phyloP scores from a whole-genome alignment of 2,113 vertebrate genomes.

The Prunella fulvescens region DNA sequence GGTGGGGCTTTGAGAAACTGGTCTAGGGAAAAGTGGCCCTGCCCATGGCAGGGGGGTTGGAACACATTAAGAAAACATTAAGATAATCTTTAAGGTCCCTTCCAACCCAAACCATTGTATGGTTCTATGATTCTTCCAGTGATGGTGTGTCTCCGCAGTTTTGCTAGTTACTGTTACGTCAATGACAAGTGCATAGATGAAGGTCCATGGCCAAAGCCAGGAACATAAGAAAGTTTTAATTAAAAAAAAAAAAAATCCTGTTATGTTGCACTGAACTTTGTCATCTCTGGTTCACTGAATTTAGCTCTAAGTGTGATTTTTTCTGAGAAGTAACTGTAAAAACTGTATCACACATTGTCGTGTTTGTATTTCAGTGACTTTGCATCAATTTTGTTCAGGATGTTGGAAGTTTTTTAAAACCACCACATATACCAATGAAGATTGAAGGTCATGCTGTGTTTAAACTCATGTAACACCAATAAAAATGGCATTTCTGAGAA shows the following conservation, averaged over 20 bases:
- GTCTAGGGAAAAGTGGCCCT: background rate
- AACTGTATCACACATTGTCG: background rate
- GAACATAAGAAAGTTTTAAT: background rate
- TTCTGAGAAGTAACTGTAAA: background rate
- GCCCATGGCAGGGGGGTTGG: background rate
- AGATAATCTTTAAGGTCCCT: background rate
- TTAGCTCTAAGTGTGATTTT: background rate
- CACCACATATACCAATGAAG: background rate
- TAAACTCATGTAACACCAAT: background rate
- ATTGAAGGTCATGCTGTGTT: background rate
- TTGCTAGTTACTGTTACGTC: background rate
- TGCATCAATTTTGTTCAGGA: background rate
- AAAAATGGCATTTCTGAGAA: background rate
- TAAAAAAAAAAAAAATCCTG: background rate
- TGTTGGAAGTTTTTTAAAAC: background rate
- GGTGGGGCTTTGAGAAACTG: background rate
- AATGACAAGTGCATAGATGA: fast-evolving
- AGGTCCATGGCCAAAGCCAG: background rate
- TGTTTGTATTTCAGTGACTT: background rate
- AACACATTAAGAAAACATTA: too few relatives aligned
- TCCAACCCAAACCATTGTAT: background rate
- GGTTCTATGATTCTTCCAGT: background rate
- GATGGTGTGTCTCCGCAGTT: background rate
- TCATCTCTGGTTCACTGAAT: background rate
- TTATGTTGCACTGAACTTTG: background rate